A percentile compares a stretch with the other conserved stretches of the same genome.
phyloP scores from a whole-genome alignment of 2,888 invertebrate species.

The Drosophila neonasuta region DNA sequence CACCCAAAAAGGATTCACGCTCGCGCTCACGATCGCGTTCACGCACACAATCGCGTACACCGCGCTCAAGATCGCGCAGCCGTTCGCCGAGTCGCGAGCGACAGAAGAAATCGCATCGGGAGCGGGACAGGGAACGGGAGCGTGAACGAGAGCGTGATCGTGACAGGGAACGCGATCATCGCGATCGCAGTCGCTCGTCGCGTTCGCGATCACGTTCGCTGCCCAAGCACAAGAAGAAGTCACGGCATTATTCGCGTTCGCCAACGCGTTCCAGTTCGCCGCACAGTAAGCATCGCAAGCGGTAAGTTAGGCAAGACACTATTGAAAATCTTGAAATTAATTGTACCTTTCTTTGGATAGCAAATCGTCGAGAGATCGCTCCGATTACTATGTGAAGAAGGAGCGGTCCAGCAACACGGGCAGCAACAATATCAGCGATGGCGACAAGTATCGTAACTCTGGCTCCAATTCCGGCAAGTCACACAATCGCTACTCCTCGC shows the following conservation, averaged over 20 bases:
- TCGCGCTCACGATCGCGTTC: constrained; percentile 79
- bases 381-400: constrained; percentile 78
- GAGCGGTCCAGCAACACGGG: constrained; percentile 62
- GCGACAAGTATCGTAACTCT: constrained; percentile 77
- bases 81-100: constrained; percentile 68
- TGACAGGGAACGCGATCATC: constrained; percentile 41
- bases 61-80: constrained; percentile 75
- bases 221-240: constrained; percentile 80
- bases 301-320: constrained; percentile 58
- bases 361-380: constrained; percentile 74
- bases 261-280: constrained; percentile 81
- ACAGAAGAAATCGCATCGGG: constrained; percentile 72
- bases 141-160: constrained; percentile 41
- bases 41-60: constrained; percentile 78
- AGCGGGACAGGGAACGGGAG: constrained; percentile 38
- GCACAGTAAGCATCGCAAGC: constrained; percentile 81
- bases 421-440: constrained; percentile 61
- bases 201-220: constrained; percentile 78
- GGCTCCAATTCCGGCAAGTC: constrained; percentile 75
- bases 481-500: constrained; percentile 78
- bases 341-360: constrained; percentile 31
- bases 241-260: constrained; percentile 81
- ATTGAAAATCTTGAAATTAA: not conserved
- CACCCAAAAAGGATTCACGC: constrained; percentile 78
- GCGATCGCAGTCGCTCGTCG: constrained; percentile 61